Evolutionary conservation across 2,888 invertebrate genomes (phyloP), one percentile per base, ranked within the genome.

Genomic region (Trichogramma dendrolimi): DNA sequence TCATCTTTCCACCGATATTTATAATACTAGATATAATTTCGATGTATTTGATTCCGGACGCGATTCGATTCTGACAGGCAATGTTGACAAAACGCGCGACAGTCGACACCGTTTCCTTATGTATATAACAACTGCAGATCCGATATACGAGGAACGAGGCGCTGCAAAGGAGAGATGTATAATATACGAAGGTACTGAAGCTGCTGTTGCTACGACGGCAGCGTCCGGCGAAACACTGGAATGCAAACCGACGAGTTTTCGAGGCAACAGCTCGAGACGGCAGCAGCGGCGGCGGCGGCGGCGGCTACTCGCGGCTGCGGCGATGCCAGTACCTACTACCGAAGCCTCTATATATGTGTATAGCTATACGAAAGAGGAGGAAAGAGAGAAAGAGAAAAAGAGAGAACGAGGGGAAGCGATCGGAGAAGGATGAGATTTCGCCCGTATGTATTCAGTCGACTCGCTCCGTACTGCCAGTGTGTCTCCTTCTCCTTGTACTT

Each of bases 191-290:
- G 27, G 27, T 27, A 27, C 27, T 27, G 27, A 27, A 27, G 27
- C 27, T 27, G 27, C 27, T 27, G 27, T 3, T 27, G 61, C 55
- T 64, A 61, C 66, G 38, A 40, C 53, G 55, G 73, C 70, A 72
- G 75, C 78, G 77, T 78, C 75, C 71, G 75, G 72, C 72, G 73
- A 74, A 73, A 73, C 73, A 76, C 75, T 79, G 79, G 79, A 79
- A 79, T 79, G 78, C 76, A 73, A 75, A 76, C 77, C 75, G 78
- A 79, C 79, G 73, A 75, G 78, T 79, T 79, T 77, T 72, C 55
- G 57, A 61, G 49, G n/a, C 47, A 11, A 27, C 27, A 27, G 27
- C 27, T 27, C 43, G 11, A 47, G 47, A 56, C 55, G 14, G 54
- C 50, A 7, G 58, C 43, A 14, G 40, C 65, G 66, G 65, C 61